Evolutionary conservation across 2,797 vertebrate genomes (phyloP), one percentile per base, ranked within the genome.

Genomic region (Octomys mimax): DNA sequence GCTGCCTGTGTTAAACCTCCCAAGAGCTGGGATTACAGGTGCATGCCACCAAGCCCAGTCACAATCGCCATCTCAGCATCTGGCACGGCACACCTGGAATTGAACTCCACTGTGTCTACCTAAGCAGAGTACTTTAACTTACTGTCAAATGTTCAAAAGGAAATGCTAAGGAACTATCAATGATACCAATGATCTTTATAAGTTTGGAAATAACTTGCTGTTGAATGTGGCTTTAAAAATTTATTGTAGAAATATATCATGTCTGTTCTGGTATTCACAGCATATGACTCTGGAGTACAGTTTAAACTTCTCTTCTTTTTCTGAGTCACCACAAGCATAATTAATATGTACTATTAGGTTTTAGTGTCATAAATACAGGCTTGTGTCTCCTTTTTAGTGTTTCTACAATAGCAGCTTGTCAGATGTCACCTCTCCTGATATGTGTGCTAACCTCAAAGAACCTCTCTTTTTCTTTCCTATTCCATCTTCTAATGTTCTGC

Each of bases 401-500:
- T 91, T 89, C 18, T 77, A 92, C 71, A 46, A 8, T 24, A 24
- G 33, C 26, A 62, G 2, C 81, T 31, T 59, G 28, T 66, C 54
- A 87, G 61, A 16, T 62, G 80, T 64, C 66, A 64, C 21, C 39
- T 81, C 12, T 92, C n/a, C 54, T 68, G n/a, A 64, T 31, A 22
- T 33, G 39, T 24, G 9, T 21, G 21, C 49, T 46, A 42, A 31
- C 22, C 77, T 94, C 75, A 42, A 31, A 95, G 59, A 86, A 49
- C 5, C 73, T 95, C 57, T 88, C 49, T 36, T n/a, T 94, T 80
- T 87, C 75, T 62, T 93, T 85, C 31, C 57, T 28, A 28, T 84
- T 95, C 88, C 75, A 78, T 83, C 49, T 91, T 89, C 84, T 85
- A 89, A 93, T 57, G 73, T 68, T 64, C 33, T 81, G 13, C 42